These are phyloP conservation scores for Hycleus cichorii DNA, from an alignment of 1,140 invertebrate genomes.

Conservation along the genomic window DNA sequence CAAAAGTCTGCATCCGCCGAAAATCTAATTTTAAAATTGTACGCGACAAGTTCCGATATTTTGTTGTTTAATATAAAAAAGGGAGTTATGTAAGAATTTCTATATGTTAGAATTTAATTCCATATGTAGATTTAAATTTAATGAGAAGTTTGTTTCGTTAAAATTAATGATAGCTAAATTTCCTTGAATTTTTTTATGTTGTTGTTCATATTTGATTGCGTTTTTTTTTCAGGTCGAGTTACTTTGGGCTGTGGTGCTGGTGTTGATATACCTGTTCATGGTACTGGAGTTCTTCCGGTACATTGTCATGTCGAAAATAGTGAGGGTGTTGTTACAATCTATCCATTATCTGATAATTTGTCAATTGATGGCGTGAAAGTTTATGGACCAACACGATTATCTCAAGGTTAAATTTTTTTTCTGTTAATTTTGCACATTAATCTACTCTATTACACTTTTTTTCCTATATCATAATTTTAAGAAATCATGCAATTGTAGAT, in stretches of 20 bases:
- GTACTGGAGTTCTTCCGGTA: constrained; percentile 68
- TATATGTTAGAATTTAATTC: neutral
- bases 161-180: neutral
- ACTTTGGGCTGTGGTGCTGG: constrained; percentile 62
- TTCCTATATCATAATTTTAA: no score
- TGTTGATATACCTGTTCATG: constrained; percentile 72
- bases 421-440: no score
- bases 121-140: neutral
- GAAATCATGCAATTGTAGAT: no score
- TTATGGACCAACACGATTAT: constrained; percentile 56
- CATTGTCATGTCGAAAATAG: constrained; percentile 82
- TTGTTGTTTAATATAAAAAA: no score
- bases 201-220: constrained; percentile 10
- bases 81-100: neutral
- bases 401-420: constrained; percentile 55
- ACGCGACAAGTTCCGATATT: constrained; percentile 1
- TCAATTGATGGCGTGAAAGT: constrained; percentile 62
- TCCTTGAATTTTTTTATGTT: neutral
- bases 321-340: constrained; percentile 70
- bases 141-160: neutral
- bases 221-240: constrained; percentile 56
- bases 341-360: constrained; percentile 62
- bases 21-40: constrained; percentile 7
- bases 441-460: no score
- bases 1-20: constrained; percentile 6